phyloP scores from a whole-genome alignment of 2,888 invertebrate species.

The Tanytarsus gracilentus region DNA sequence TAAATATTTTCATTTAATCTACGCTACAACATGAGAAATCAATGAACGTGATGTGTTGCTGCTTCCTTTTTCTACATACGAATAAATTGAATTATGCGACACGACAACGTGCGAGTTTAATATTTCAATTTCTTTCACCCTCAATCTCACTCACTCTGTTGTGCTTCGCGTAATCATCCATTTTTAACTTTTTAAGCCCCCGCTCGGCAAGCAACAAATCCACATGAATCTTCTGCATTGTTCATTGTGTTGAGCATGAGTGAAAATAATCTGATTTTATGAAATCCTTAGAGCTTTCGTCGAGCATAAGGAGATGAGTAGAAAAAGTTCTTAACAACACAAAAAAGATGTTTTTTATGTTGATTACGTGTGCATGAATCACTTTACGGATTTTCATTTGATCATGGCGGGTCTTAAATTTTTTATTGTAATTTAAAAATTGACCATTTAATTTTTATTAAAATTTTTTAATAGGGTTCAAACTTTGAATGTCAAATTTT shows the following conservation, averaged over 20 bases:
- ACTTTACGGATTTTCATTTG: constrained; percentile 20
- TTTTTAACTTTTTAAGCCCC: constrained; percentile 7
- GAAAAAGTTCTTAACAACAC: neutral
- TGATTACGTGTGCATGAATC: constrained; percentile 26
- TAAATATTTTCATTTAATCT: constrained; percentile 12
- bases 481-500: too few relatives aligned
- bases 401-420: too few relatives aligned
- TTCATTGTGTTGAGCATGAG: too few relatives aligned
- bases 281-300: neutral
- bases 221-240: neutral
- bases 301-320: neutral
- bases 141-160: neutral
- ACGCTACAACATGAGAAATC: neutral
- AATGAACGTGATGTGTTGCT: neutral
- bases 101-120: neutral
- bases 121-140: neutral
- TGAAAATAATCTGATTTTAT: constrained; percentile 4
- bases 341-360: constrained; percentile 17
- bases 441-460: too few relatives aligned
- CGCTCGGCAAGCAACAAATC: neutral
- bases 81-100: constrained; percentile 1
- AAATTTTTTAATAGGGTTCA: too few relatives aligned
- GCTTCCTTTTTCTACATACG: too few relatives aligned
- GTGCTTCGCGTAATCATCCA: neutral
- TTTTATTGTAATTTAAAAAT: too few relatives aligned